Conservation (phyloP, 2,797 vertebrate species). For the Tapirus indicus region DNA sequence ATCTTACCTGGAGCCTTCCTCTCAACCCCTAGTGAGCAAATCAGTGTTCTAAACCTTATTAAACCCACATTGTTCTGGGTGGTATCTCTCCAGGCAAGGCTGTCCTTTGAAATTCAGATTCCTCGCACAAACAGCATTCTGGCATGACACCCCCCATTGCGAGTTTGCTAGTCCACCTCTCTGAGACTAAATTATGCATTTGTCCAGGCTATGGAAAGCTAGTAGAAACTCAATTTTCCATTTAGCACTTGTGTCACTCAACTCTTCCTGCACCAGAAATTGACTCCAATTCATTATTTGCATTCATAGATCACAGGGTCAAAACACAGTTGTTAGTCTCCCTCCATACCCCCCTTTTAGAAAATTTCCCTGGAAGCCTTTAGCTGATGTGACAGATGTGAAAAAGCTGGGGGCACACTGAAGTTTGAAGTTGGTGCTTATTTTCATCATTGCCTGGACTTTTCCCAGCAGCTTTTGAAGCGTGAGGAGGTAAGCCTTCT, state of each 20-base stretch:
- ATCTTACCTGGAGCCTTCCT: constrained; percentile 55
- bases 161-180: not conserved
- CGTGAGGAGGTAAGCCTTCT: not conserved
- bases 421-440: constrained; percentile 54
- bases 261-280: constrained; percentile 2
- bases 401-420: constrained; percentile 52
- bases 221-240: not conserved
- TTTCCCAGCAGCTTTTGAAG: constrained; percentile 53
- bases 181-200: constrained; percentile 24
- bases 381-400: constrained; percentile 63
- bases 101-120: constrained; percentile 70
- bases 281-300: constrained; percentile 53
- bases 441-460: constrained; percentile 64
- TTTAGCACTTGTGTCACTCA: constrained; percentile 6
- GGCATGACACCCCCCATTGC: not conserved
- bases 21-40: not conserved
- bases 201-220: constrained; percentile 61
- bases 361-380: constrained; percentile 50
- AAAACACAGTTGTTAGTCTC: constrained; percentile 34
- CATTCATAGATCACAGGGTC: constrained; percentile 58
- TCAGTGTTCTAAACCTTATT: constrained; percentile 37
- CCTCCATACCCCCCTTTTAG: not conserved
- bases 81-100: constrained; percentile 18
- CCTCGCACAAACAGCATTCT: not conserved
- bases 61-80: constrained; percentile 54